Evolutionary conservation across 2,888 invertebrate species (phyloP).

Genomic region (Heteropelma amictum): DNA sequence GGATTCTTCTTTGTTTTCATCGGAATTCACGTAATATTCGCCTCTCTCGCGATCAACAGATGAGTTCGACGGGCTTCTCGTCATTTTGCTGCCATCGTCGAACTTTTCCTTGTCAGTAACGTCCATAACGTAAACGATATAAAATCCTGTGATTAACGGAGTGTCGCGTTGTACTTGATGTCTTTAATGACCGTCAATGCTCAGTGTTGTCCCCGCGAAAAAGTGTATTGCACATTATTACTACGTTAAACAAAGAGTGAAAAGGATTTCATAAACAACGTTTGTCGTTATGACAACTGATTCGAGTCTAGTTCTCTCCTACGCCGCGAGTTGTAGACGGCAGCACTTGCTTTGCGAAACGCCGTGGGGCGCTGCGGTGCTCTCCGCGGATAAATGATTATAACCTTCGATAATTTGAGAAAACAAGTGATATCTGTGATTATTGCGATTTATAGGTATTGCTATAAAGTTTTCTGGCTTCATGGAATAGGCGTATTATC

Average conservation of each 20-base stretch:
- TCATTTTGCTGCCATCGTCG: slow-evolving; percentile 1
- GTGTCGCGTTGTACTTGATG: no score
- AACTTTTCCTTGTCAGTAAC: slow-evolving; percentile 24
- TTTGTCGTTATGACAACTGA: slow-evolving; percentile 61
- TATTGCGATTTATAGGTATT: no score
- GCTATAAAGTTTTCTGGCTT: no score
- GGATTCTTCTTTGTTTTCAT: slow-evolving; percentile 59
- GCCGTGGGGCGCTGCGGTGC: neutral
- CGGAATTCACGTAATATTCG: slow-evolving; percentile 22
- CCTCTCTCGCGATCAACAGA: slow-evolving; percentile 22
- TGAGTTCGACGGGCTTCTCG: slow-evolving; percentile 5
- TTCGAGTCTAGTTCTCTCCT: neutral
- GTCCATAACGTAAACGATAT: slow-evolving; percentile 7
- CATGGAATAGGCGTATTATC: no score
- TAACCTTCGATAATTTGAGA: neutral
- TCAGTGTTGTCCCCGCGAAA: no score
- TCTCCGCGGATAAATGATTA: neutral
- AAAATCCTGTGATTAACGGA: neutral
- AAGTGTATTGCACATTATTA: neutral
- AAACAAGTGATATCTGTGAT: neutral
- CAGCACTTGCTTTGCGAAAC: neutral
- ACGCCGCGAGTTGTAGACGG: slow-evolving; percentile 10
- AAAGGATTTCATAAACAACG: slow-evolving; percentile 35
- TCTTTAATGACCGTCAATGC: no score
- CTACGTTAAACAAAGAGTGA: neutral